phyloP scores from a whole-genome alignment of 2,888 invertebrate genomes.

The Hoplodrina ambigua region DNA sequence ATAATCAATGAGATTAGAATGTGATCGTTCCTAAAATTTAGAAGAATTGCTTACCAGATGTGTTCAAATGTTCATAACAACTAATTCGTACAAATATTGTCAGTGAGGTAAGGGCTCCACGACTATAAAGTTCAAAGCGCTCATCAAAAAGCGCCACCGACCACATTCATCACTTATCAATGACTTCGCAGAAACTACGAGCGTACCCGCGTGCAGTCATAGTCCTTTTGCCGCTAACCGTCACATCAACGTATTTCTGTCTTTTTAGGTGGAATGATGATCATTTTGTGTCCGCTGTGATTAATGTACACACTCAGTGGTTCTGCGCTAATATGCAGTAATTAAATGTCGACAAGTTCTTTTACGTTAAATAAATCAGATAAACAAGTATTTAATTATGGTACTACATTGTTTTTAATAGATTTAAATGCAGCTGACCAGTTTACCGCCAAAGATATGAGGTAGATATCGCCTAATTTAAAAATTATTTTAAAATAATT shows the following conservation, averaged over 20 bases:
- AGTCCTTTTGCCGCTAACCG: conserved; percentile 40
- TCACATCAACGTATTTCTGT: conserved; percentile 32
- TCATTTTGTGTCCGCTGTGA: conserved; percentile 15
- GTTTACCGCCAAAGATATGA: background rate
- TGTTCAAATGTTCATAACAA: background rate
- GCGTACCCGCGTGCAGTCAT: conserved; percentile 1
- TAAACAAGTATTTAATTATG: conserved; percentile 7
- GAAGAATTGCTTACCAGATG: too few species aligned
- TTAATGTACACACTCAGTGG: conserved; percentile 27
- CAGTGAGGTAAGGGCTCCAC: conserved; percentile 23
- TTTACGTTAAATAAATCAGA: conserved; percentile 15
- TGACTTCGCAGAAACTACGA: conserved; percentile 60
- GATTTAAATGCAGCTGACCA: background rate
- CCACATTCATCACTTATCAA: conserved; percentile 63
- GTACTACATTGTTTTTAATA: background rate
- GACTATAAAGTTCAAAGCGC: conserved; percentile 48
- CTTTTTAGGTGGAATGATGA: conserved; percentile 27
- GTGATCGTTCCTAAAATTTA: too few species aligned
- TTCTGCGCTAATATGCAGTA: conserved; percentile 31
- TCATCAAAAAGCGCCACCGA: conserved; percentile 54
- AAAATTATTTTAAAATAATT: background rate
- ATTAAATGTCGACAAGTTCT: conserved; percentile 16
- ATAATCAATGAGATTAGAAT: too few species aligned
- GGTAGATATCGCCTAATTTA: background rate
- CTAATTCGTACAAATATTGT: background rate